Evolutionary conservation across 1,140 invertebrate genomes (phyloP).

Genomic region (Arctopsyche grandis): DNA sequence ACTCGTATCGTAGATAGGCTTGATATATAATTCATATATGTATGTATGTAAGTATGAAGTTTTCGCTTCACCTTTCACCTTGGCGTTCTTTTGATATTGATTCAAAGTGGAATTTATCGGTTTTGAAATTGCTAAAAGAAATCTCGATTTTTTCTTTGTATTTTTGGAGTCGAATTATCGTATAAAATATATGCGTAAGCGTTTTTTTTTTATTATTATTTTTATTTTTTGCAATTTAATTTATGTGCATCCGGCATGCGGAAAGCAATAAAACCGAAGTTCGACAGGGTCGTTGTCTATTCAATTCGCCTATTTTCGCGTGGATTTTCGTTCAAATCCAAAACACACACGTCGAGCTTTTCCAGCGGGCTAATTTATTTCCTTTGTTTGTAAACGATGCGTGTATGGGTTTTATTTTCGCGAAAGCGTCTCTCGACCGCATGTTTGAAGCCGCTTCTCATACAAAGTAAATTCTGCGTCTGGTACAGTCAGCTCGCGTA

Average conservation of each 20-base stretch:
- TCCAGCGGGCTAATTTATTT: background rate
- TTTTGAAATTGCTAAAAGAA: too few relatives aligned
- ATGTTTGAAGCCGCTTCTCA: background rate
- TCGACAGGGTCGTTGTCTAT: background rate
- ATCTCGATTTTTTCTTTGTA: too few relatives aligned
- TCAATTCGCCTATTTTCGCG: background rate
- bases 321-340: background rate
- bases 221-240: background rate
- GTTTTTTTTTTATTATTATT: background rate
- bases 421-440: background rate
- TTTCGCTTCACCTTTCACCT: background rate
- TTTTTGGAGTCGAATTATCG: too few relatives aligned
- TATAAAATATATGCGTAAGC: background rate
- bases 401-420: constrained; percentile 1
- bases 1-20: too few relatives aligned
- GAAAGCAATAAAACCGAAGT: background rate
- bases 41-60: background rate
- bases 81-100: background rate
- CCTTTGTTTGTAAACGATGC: background rate
- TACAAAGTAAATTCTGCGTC: background rate
- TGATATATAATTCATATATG: too few relatives aligned
- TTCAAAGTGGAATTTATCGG: too few relatives aligned
- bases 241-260: constrained; percentile 19
- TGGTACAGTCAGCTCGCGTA: background rate
- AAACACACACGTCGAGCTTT: background rate